These are phyloP conservation scores for Drosophila varians DNA, from an alignment of 1,140 invertebrate genomes.

Conservation along the genomic window DNA sequence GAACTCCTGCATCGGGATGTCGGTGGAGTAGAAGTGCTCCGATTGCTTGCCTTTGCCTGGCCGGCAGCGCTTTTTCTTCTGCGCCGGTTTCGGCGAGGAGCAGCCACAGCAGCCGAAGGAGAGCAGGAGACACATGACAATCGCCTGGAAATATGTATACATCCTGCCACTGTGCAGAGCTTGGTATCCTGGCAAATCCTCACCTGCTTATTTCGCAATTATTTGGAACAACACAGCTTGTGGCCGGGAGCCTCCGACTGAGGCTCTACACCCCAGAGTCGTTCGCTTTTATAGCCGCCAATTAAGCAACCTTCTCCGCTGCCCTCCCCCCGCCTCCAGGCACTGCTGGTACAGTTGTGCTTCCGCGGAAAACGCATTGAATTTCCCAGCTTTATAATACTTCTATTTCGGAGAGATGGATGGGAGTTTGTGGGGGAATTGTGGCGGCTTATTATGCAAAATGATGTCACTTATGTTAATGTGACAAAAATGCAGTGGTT, in stretches of 20 bases:
- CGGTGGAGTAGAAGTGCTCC: not conserved
- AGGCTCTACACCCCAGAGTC: not conserved
- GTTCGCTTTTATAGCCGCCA: constrained; percentile 27
- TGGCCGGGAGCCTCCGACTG: constrained; percentile 1
- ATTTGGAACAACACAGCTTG: not conserved
- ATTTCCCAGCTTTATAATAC: not conserved
- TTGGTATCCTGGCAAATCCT: too few relatives aligned
- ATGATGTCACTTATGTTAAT: constrained; percentile 46
- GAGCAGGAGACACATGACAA: constrained; percentile 2
- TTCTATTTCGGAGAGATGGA: too few relatives aligned
- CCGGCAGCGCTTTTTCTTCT: not conserved
- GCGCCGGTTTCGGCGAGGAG: not conserved
- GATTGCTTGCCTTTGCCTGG: not conserved
- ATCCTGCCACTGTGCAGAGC: too few relatives aligned
- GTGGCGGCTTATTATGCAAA: constrained; percentile 39
- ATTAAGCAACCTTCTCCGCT: too few relatives aligned
- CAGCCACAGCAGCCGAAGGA: constrained; percentile 13
- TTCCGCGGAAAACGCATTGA: constrained; percentile 1
- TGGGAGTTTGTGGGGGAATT: not conserved
- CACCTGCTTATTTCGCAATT: not conserved
- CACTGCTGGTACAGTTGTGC: constrained; percentile 15
- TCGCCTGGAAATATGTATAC: not conserved
- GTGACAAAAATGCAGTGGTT: constrained; percentile 16
- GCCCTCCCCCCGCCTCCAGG: too few relatives aligned
- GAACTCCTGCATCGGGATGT: constrained; percentile 19